These are phyloP conservation scores for Orchesella flavescens DNA, from an alignment of 2,888 invertebrate genomes.

Conservation along the genomic window DNA sequence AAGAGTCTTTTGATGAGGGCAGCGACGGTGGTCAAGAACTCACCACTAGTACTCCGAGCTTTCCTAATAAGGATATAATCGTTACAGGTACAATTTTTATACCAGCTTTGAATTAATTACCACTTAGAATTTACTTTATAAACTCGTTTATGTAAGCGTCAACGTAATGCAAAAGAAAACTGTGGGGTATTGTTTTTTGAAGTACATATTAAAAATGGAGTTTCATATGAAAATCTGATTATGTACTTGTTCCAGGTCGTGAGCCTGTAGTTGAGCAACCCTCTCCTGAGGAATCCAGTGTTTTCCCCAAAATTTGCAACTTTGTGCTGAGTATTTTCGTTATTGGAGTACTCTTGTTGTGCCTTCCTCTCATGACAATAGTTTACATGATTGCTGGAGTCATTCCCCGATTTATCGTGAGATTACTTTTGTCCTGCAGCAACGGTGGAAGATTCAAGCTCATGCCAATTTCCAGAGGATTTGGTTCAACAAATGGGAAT, in stretches of 20 bases:
- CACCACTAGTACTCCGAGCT: too few species aligned
- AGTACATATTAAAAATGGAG: too few species aligned
- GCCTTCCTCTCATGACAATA: conserved; percentile 11
- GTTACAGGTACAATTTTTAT: too few species aligned
- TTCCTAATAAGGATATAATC: too few species aligned
- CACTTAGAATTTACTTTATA: too few species aligned
- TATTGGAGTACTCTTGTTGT: conserved; percentile 4
- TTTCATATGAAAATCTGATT: too few species aligned
- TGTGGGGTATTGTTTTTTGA: too few species aligned
- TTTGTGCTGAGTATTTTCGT: background rate
- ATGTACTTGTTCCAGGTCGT: conserved; percentile 10
- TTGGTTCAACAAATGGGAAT: conserved; percentile 9
- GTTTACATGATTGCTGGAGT: background rate
- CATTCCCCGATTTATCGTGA: conserved; percentile 21
- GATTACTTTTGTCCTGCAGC: conserved; percentile 3
- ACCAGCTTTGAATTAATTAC: too few species aligned
- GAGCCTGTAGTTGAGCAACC: conserved; percentile 13
- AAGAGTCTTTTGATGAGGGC: background rate
- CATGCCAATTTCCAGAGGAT: conserved; percentile 17
- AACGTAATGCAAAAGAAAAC: too few species aligned
- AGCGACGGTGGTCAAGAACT: background rate
- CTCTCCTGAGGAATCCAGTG: background rate
- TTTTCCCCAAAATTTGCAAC: background rate
- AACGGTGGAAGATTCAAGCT: conserved; percentile 13
- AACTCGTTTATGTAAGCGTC: too few species aligned